Percentiles rank a stretch among this genome's conserved stretches.
Conservation (phyloP, 2,888 invertebrate species). For the Cryptocheilus praepositus region DNA sequence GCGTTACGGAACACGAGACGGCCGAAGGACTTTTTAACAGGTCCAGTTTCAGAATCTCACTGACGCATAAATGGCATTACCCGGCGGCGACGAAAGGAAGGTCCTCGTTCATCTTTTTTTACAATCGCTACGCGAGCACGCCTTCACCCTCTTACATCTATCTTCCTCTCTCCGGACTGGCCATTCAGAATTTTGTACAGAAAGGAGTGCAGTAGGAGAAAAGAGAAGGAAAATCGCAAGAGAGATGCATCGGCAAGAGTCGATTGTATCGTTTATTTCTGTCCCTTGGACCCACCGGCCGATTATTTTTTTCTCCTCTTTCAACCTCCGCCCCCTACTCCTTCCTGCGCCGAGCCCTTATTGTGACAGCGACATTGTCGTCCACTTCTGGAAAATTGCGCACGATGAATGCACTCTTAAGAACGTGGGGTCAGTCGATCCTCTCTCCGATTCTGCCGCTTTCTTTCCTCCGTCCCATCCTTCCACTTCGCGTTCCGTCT, state of each 20-base stretch:
- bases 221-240: slow-evolving; percentile 10
- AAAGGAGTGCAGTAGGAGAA: slow-evolving; percentile 4
- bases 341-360: slow-evolving; percentile 51
- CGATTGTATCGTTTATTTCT: slow-evolving; percentile 70
- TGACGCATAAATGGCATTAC: slow-evolving; percentile 71
- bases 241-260: slow-evolving; percentile 34
- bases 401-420: slow-evolving; percentile 53
- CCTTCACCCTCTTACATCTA: slow-evolving; percentile 25
- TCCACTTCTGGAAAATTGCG: slow-evolving; percentile 68
- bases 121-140: slow-evolving; percentile 28
- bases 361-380: slow-evolving; percentile 69
- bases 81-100: slow-evolving; percentile 47
- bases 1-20: too few species aligned
- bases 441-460: slow-evolving; percentile 22
- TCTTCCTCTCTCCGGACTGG: slow-evolving; percentile 9
- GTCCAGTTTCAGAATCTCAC: slow-evolving; percentile 68
- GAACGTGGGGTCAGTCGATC: slow-evolving; percentile 52
- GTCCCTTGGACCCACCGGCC: slow-evolving; percentile 47
- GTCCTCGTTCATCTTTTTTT: slow-evolving; percentile 22
- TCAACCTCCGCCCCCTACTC: slow-evolving; percentile 12
- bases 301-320: slow-evolving; percentile 56
- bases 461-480: slow-evolving; percentile 15
- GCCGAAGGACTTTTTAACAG: slow-evolving; percentile 67
- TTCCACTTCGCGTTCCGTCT: too few species aligned
- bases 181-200: slow-evolving; percentile 37